Evolutionary conservation across 1,140 invertebrate genomes (phyloP).

Genomic region (Drosophila sp.): DNA sequence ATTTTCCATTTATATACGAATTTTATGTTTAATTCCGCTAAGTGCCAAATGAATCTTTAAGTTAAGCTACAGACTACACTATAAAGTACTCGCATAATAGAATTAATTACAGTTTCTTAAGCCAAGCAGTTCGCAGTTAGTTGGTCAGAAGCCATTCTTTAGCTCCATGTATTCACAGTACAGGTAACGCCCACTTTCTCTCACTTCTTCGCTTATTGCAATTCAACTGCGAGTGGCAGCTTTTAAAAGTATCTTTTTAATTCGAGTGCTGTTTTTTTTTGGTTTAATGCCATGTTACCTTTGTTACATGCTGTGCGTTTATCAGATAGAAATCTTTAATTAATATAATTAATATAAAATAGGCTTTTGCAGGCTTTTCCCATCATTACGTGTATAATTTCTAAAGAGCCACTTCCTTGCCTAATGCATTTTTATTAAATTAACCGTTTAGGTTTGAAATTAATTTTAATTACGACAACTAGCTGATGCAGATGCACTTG

Average conservation of each 20-base stretch:
- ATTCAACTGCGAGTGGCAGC: not conserved
- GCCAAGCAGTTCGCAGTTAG: not conserved
- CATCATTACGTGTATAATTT: conserved; percentile 47
- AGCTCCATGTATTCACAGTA: not conserved
- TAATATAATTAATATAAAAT: conserved; percentile 48
- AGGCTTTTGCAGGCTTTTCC: conserved; percentile 28
- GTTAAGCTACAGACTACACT: not conserved
- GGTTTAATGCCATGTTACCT: not conserved
- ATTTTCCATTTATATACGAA: conserved; percentile 5
- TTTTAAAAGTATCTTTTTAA: conserved; percentile 8
- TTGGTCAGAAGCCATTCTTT: not conserved
- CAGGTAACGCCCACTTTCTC: conserved; percentile 7
- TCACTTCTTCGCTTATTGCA: conserved; percentile 6
- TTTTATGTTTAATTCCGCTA: not conserved
- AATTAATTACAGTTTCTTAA: conserved; percentile 9
- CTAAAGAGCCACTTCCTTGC: conserved; percentile 30
- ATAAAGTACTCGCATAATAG: not conserved
- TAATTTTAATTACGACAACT: conserved; percentile 73
- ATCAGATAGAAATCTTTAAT: conserved; percentile 47
- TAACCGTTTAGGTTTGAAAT: conserved; percentile 63
- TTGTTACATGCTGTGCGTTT: conserved; percentile 13
- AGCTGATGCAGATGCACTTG: not conserved
- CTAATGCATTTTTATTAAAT: conserved; percentile 65
- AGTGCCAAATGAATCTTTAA: not conserved
- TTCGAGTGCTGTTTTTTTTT: not conserved